Evolutionary conservation across 1,140 invertebrate species (phyloP), one percentile per base, ranked within the genome.

Genomic region (Halotydeus destructor): DNA sequence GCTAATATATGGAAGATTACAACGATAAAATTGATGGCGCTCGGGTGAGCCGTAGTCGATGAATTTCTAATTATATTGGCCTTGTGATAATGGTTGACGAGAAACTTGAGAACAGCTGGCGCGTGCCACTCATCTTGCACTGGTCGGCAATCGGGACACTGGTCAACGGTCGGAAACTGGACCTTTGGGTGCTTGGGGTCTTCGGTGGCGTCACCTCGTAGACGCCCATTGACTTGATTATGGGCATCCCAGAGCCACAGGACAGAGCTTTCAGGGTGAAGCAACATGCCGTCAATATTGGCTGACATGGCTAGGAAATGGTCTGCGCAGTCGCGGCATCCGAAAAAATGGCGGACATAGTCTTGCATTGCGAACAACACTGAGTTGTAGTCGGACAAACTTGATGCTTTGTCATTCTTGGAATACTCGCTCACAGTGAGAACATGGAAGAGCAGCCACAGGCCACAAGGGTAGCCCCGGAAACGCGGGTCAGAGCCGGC

Each of bases 391-490:
- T 32, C 38, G 30, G 21, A 19, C 38, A 38, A 36, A 11, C 25
- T 35, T 73, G 69, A 18, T 62, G 31, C n/a, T 24, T 26, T 28
- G 1, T 18, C 6, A 6, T 50, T 38, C 11, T 64, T 59, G 1
- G 71, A 69, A 35, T 76, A 74, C 18, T 63, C 60, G 55, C 76
- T 76, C 0, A 93, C 78, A 8, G 83, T 86, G 19, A 98, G 58
- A 32, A 76, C 80, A 56, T 98, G 93, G 58, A 96, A 98, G 43
- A 91, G 63, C 26, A 72, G 79, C 93, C 93, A 99, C 12, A 98
- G 60, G 0, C 82, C 76, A 63, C 93, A 99, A 1, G 88, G 81
- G 57, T 85, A 97, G n/a, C 88, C 85, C 35, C 91, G 68, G 48
- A 57, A 66, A 33, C 67, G 61, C 1, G 72, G 58, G 32, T 65